Percentiles rank a stretch among this genome's conserved stretches.
Evolutionary conservation across 2,888 invertebrate species (phyloP).

Genomic region (Chromoteleia sp.): DNA sequence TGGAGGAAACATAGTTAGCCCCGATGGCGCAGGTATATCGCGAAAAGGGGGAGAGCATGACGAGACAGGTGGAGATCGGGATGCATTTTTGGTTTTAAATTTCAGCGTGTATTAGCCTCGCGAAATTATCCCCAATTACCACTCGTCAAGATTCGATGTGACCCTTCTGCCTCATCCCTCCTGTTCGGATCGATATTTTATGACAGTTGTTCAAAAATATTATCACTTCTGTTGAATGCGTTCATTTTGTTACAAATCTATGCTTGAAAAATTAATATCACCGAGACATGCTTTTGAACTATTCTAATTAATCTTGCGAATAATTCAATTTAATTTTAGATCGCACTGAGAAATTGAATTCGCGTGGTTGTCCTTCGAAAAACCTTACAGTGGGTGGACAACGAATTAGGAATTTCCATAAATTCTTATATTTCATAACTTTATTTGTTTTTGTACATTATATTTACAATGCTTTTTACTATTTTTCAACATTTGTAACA

Average conservation of each 20-base stretch:
- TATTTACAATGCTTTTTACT: too few species aligned
- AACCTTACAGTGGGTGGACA: too few species aligned
- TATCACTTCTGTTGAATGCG: neutral
- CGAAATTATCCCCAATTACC: slow-evolving; percentile 81
- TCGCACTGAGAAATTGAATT: too few species aligned
- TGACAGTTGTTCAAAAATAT: neutral
- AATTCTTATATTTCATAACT: too few species aligned
- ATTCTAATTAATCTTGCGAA: too few species aligned
- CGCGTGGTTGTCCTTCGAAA: too few species aligned
- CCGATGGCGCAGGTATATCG: slow-evolving; percentile 80
- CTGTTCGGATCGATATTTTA: slow-evolving; percentile 4
- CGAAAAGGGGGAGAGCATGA: slow-evolving; percentile 43
- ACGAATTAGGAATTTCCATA: too few species aligned
- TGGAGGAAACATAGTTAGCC: slow-evolving; percentile 76
- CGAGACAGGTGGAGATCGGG: slow-evolving; percentile 49
- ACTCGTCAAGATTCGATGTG: slow-evolving; percentile 49
- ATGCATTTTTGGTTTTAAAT: slow-evolving; percentile 79
- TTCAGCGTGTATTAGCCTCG: slow-evolving; percentile 78
- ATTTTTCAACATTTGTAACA: too few species aligned
- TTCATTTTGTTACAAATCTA: neutral
- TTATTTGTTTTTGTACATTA: too few species aligned
- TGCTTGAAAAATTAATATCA: too few species aligned
- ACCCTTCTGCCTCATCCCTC: neutral
- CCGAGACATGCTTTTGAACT: too few species aligned
- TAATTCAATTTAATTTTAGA: too few species aligned